phyloP scores from a whole-genome alignment of 2,113 vertebrate genomes.

The Fulica atra region DNA sequence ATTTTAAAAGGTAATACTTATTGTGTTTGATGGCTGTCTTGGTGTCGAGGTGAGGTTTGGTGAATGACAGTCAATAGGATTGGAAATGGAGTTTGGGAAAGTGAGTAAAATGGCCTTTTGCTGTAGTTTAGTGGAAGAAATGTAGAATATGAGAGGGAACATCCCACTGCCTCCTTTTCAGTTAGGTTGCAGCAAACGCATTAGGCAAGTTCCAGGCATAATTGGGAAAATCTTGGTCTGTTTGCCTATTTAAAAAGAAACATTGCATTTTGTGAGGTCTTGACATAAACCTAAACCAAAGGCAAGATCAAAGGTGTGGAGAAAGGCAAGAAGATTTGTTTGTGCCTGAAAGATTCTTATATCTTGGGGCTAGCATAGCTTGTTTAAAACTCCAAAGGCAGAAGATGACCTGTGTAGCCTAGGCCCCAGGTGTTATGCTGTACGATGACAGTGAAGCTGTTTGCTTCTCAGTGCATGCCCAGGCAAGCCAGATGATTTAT shows the following conservation, averaged over 20 bases:
- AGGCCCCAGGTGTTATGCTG: not conserved
- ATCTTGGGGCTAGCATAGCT: not conserved
- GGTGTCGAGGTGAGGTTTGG: not conserved
- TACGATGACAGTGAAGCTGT: not conserved
- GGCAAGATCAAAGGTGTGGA: not conserved
- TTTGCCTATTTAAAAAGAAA: not conserved
- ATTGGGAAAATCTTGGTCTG: not conserved
- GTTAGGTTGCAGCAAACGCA: not conserved
- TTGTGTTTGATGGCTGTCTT: slow-evolving; percentile 4
- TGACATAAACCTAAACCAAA: not conserved
- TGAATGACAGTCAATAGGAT: not conserved
- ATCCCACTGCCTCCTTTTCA: not conserved
- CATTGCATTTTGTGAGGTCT: not conserved
- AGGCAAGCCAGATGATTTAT: not conserved
- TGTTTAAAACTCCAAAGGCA: not conserved
- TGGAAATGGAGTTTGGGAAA: not conserved
- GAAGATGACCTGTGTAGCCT: not conserved
- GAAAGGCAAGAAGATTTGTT: not conserved
- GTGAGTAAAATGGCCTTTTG: not conserved
- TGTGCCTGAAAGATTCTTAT: not conserved
- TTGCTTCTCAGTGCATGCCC: not conserved
- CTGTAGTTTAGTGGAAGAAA: not conserved
- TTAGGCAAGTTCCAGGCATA: not conserved
- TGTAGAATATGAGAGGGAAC: not conserved
- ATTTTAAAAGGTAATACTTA: slow-evolving; percentile 1